Evolutionary conservation across 2,113 vertebrate species (phyloP).

Genomic region (Eonycteris spelaea): DNA sequence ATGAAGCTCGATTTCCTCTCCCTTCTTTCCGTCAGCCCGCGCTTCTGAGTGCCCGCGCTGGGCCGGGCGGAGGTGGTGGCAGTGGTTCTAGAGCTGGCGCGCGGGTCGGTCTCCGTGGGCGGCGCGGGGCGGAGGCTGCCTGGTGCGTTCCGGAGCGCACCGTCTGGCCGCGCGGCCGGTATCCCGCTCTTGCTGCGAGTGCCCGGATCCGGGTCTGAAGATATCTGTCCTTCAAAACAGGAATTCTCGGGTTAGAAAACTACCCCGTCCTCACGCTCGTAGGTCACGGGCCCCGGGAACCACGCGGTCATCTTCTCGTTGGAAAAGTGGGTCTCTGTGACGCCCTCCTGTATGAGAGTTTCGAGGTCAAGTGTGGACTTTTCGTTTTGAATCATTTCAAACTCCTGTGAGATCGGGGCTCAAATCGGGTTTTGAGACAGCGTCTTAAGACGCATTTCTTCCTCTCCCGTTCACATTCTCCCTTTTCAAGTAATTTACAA

Average conservation of each 20-base stretch:
- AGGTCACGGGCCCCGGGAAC: not conserved
- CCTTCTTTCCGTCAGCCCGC: not conserved
- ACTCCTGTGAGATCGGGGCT: not conserved
- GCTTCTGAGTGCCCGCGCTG: rapidly evolving
- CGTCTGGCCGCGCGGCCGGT: rapidly evolving
- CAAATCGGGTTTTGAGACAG: not conserved
- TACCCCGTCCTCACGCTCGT: not conserved
- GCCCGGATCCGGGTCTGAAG: rapidly evolving
- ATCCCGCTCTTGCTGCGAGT: not conserved
- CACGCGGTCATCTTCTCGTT: not conserved
- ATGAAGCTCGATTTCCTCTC: rapidly evolving
- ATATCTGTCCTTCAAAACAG: not conserved
- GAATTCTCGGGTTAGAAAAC: not conserved
- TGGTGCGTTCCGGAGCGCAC: not conserved
- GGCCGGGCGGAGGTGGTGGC: not conserved
- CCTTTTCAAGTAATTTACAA: not conserved
- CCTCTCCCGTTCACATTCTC: not conserved
- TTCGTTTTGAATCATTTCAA: slow-evolving; percentile 39
- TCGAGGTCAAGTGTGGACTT: not conserved
- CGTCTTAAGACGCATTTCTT: not conserved
- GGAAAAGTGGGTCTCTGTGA: not conserved
- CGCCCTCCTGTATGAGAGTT: not conserved
- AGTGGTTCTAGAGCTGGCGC: not conserved
- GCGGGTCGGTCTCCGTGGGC: no score
- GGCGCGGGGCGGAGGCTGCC: not conserved